A percentile compares a stretch with the other conserved stretches of the same genome.
Evolutionary conservation across 2,888 invertebrate genomes (phyloP).

Genomic region (Anodontia alba): DNA sequence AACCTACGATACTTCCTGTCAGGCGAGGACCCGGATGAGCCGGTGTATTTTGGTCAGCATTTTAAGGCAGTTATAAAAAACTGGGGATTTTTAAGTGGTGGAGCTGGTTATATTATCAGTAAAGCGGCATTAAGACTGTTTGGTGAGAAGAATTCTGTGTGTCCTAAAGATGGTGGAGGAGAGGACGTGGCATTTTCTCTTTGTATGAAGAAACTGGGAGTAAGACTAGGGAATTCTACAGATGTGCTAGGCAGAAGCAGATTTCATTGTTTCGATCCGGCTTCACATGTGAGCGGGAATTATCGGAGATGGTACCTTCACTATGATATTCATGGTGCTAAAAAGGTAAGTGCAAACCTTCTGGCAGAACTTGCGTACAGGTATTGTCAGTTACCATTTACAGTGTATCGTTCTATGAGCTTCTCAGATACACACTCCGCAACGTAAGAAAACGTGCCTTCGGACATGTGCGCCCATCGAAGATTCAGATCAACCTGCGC

Average conservation of each 20-base stretch:
- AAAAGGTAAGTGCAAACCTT: slow-evolving; percentile 73
- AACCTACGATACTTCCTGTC: slow-evolving; percentile 90
- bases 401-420: no score
- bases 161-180: slow-evolving; percentile 69
- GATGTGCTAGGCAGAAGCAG: slow-evolving; percentile 74
- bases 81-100: slow-evolving; percentile 86
- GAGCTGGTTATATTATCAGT: slow-evolving; percentile 94
- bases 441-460: no score
- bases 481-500: no score
- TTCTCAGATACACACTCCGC: no score
- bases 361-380: no score
- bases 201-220: slow-evolving; percentile 77
- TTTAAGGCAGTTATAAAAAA: slow-evolving; percentile 75
- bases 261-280: slow-evolving; percentile 80
- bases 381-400: no score
- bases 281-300: slow-evolving; percentile 71
- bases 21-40: slow-evolving; percentile 87
- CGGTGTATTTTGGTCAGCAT: slow-evolving; percentile 90
- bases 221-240: slow-evolving; percentile 71
- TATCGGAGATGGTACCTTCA: slow-evolving; percentile 78
- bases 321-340: slow-evolving; percentile 76
- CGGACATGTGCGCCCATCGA: no score
- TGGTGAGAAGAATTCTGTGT: slow-evolving; percentile 87
- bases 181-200: slow-evolving; percentile 78
- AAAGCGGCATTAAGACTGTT: slow-evolving; percentile 91